Base-by-base conservation (phyloP, 2,888 invertebrate species). In the Mythimna lalbum region DNA sequence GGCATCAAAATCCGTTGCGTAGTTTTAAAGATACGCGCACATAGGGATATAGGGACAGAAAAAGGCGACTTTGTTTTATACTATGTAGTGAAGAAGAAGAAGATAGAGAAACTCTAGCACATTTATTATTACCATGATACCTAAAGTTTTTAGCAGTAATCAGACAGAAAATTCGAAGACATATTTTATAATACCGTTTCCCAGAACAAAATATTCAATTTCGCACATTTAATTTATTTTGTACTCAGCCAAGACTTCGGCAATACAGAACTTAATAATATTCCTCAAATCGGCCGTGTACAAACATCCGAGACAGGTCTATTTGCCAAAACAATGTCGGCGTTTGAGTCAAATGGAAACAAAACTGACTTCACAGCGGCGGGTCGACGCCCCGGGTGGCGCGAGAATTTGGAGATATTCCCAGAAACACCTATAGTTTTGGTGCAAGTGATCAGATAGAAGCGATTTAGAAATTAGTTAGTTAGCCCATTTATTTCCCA, bases 291-390 rank as follows among this genome's bases (percentile, higher is more conserved):
- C 56, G 39, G 19, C 23, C 21, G 52, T 55, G 47, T 71, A 55
- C 66, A 62, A 59, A 69, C 49, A 60, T 60, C 63, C 70, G 60
- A 75, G 66, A 70, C 60, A 70, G 57, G 43, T 75, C 53, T 78
- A 73, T 82, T 78, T 78, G 69, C 39, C 31, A 23, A 78, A 76
- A 71, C 83, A 84, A 84, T 74, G 79, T 81, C 67, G 55, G n/a
- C 57, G 47, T 71, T 73, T 60, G 78, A 69, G 66, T 60, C 47
- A 76, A 78, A 84, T 82, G 73, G 69, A 69, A 84, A 84, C 85
- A 68, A 65, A 73, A 68, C 73, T 61, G 50, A 63, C 73, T 81
- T 73, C 59, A 57, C 68, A 60, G 39, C 57, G 59, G 7, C 55
- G 57, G 82, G 78, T 78, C 71, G 55, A 27, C 52, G 68, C 61